Evolutionary conservation across 2,113 vertebrate genomes (phyloP).

Genomic region (Gasterosteus nipponicus): DNA sequence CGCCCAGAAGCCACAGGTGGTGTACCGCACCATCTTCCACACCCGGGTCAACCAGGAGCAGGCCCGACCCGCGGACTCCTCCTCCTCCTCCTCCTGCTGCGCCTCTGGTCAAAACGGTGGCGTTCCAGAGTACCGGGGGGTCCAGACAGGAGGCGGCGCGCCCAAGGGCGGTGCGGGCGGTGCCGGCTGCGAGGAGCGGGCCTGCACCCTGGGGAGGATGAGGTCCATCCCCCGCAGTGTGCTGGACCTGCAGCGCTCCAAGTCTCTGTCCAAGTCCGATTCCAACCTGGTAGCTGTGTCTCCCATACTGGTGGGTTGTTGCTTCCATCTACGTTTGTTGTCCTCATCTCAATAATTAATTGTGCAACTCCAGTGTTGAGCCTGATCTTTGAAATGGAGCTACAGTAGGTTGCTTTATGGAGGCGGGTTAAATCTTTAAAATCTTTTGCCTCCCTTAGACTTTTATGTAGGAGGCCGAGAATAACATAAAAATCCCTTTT

Average conservation of each 20-base stretch:
- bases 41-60: conserved; percentile 86
- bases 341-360: background rate
- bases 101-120: conserved; percentile 77
- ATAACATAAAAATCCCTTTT: background rate
- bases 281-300: conserved; percentile 88
- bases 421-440: background rate
- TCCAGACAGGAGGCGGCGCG: conserved; percentile 74
- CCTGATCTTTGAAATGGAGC: conserved; percentile 1
- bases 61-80: conserved; percentile 28
- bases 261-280: conserved; percentile 94
- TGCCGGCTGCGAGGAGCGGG: conserved; percentile 87
- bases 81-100: conserved; percentile 29
- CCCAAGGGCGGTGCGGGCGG: conserved; percentile 68
- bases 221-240: conserved; percentile 90
- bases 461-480: background rate
- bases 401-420: conserved; percentile 1
- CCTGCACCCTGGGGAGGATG: conserved; percentile 94
- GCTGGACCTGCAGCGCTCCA: conserved; percentile 91
- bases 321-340: background rate
- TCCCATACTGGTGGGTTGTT: conserved; percentile 63
- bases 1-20: conserved; percentile 87
- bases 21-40: conserved; percentile 94
- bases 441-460: background rate
- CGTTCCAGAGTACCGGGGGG: conserved; percentile 70
- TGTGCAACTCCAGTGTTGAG: background rate